Evolutionary conservation across 2,113 vertebrate genomes (phyloP).

Genomic region (Rhagologus leucostigma): DNA sequence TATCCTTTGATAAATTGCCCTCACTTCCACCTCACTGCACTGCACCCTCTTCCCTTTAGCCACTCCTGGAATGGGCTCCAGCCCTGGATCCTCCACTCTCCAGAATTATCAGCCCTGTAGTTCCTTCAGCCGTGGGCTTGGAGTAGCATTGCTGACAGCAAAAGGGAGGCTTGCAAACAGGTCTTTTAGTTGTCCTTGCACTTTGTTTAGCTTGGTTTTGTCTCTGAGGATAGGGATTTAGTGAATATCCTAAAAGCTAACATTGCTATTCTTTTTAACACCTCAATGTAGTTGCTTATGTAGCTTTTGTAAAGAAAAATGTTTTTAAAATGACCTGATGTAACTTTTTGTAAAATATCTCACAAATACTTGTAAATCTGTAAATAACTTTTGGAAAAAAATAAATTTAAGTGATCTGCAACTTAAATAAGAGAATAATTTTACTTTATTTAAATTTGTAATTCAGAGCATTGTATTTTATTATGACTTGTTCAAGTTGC

Average conservation of each 20-base stretch:
- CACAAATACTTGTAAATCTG: constrained; percentile 42
- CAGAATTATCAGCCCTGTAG: fast-evolving
- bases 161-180: background rate
- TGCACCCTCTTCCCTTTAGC: background rate
- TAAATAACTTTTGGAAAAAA: constrained; percentile 37
- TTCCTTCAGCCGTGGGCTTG: background rate
- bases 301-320: constrained; percentile 47
- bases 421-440: background rate
- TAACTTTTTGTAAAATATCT: constrained; percentile 44
- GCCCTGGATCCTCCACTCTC: fast-evolving
- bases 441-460: background rate
- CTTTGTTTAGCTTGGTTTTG: background rate
- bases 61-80: fast-evolving
- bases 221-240: background rate
- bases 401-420: constrained; percentile 33
- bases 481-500: background rate
- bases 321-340: background rate
- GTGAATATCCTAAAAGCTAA: background rate
- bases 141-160: background rate
- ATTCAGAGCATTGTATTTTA: background rate
- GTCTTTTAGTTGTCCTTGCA: background rate
- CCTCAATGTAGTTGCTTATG: background rate
- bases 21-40: background rate
- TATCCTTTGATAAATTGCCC: background rate
- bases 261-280: background rate